These are phyloP conservation scores for Recurvirostra avosetta DNA, from an alignment of 2,113 vertebrate genomes.

Conservation along the genomic window DNA sequence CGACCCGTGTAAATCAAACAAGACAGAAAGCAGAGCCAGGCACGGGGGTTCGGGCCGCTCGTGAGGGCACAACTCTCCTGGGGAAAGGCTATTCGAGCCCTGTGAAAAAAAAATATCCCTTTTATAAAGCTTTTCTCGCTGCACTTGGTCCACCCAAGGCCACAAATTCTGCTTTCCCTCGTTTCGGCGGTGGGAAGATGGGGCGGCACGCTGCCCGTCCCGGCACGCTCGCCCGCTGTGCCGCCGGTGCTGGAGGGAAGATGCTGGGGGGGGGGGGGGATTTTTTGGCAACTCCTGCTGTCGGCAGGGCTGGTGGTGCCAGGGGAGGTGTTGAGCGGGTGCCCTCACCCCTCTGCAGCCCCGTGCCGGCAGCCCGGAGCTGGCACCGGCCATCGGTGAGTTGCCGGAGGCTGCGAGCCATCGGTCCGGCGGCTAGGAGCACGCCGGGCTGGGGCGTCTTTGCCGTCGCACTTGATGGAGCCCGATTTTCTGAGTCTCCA, in stretches of 20 bases:
- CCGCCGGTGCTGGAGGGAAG: fast-evolving
- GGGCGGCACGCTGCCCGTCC: background rate
- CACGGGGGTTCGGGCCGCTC: fast-evolving
- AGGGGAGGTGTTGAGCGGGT: no score
- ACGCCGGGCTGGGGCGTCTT: background rate
- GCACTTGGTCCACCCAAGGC: background rate
- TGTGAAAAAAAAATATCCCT: background rate
- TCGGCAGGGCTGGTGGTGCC: no score
- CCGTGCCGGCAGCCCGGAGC: fast-evolving
- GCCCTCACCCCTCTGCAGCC: background rate
- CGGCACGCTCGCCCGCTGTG: fast-evolving
- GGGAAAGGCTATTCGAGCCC: background rate
- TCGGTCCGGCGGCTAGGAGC: background rate
- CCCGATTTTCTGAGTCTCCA: background rate
- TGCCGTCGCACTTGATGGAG: background rate
- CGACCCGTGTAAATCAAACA: fast-evolving
- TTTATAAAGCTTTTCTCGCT: background rate
- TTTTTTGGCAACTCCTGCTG: background rate
- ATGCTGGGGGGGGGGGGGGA: no score
- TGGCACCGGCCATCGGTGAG: fast-evolving
- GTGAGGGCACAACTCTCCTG: fast-evolving
- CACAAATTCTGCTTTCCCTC: background rate
- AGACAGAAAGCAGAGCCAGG: background rate
- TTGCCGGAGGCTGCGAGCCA: background rate
- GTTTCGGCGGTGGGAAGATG: background rate